Base-by-base conservation (phyloP, 2,888 invertebrate species). In the Pyrrhosoma nymphula region DNA sequence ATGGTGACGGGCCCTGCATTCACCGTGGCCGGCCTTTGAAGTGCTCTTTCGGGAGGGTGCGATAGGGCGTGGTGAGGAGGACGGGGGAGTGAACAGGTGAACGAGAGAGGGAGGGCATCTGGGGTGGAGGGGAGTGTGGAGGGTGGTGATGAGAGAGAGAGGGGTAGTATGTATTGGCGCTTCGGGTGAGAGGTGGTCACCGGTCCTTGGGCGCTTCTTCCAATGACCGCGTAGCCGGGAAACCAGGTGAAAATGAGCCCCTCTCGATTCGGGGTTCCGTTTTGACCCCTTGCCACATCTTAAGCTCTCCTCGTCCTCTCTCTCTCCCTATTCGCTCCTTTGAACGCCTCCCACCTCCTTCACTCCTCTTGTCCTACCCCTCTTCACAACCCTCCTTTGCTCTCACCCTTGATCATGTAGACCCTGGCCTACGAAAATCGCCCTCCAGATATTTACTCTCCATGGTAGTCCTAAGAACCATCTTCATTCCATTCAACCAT, bases 191-290 rank as follows among this genome's bases (percentile, higher is more conserved):
- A 26, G 60, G 60, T 56, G 60, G 93, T 63, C 60, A 60, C 18
- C 47, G 63, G 91, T 35, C 35, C 30, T 39, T 6, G 35, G 56
- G 35, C 69, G 90, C 35, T 60, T 20, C 91, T 91, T 93, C 93
- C 93, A 60, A 47, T 93, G 93, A 75, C 93, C 56, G 93, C 69
- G 93, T 93, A 75, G 39, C 93, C 93, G 63, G 93, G 93, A 39
- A 93, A 93, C 93, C 93, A 93, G 69, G 93, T 93, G 69, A 93
- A 93, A 93, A 69, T 69, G 69, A 69, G n/a, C 69, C 56, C 88
- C 88, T 18, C 89, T 89, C 88, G 69, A 69, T 26, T 69, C 69
- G 12, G 69, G 69, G n/a, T 69, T 82, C 35, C 35, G 10, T n/a
- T n/a, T 69, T 20, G 8, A 12, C 35, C 39, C 91, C 56, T 47